phyloP scores from a whole-genome alignment of 1,140 invertebrate genomes.

The Anastrepha ludens region DNA sequence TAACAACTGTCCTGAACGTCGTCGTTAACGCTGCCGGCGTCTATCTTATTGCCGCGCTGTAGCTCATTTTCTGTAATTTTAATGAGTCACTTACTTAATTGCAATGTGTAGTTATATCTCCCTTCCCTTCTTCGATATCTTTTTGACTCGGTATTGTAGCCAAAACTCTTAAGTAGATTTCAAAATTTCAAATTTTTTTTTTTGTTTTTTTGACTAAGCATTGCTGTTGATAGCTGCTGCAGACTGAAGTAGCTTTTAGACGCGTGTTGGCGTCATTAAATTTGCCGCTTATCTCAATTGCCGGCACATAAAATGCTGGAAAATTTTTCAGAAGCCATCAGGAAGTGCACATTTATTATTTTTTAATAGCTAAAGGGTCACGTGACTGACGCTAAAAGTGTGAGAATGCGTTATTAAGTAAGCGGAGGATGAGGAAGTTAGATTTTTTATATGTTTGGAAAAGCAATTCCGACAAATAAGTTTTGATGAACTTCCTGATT shows the following conservation, averaged over 20 bases:
- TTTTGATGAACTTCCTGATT: no score
- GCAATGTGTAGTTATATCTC: neutral
- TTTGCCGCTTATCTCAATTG: slow-evolving; percentile 43
- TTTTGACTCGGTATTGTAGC: neutral
- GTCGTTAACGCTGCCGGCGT: neutral
- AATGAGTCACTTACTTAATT: slow-evolving; percentile 54
- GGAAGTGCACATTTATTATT: slow-evolving; percentile 40
- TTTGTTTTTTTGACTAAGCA: neutral
- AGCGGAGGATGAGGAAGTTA: no score
- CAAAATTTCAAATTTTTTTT: neutral
- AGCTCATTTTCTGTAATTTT: slow-evolving; percentile 48
- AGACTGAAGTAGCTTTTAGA: slow-evolving; percentile 27
- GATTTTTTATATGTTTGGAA: no score
- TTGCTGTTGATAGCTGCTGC: neutral
- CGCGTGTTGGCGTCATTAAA: slow-evolving; percentile 39
- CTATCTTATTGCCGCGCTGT: neutral
- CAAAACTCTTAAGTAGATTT: slow-evolving; percentile 12
- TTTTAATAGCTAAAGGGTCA: slow-evolving; percentile 42
- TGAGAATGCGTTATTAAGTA: neutral
- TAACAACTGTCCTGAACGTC: neutral
- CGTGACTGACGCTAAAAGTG: neutral
- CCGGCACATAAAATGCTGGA: slow-evolving; percentile 6
- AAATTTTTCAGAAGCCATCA: slow-evolving; percentile 37
- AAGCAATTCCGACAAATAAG: no score
- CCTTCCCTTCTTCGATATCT: neutral